Conservation (phyloP, 2,113 vertebrate genomes). For the Ammodramus savannarum region DNA sequence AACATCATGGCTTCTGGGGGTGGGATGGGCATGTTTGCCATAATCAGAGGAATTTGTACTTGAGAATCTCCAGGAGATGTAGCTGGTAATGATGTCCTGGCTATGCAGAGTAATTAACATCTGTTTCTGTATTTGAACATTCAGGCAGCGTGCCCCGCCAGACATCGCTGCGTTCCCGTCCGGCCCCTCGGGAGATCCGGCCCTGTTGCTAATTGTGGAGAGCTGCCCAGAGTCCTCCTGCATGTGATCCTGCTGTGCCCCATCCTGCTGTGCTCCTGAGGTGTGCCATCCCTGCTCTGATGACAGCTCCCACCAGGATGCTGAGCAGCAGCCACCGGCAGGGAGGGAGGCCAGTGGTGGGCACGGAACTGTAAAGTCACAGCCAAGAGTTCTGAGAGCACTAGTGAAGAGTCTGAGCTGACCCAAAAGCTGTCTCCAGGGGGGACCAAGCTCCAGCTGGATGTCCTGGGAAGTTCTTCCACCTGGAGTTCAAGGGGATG, state of each 20-base stretch:
- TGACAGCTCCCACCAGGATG: not conserved
- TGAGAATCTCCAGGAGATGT: not conserved
- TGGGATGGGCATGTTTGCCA: not conserved
- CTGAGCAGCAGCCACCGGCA: fast-evolving
- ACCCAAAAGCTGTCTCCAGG: not conserved
- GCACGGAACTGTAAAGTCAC: not conserved
- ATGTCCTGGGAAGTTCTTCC: not conserved
- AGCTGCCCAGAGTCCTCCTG: not conserved
- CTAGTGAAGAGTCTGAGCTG: not conserved
- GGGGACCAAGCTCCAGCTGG: not conserved
- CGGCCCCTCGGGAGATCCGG: not conserved
- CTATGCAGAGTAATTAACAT: not conserved
- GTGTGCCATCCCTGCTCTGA: not conserved
- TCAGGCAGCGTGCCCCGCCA: not conserved
- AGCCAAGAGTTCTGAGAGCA: not conserved
- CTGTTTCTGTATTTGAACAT: conserved; percentile 36
- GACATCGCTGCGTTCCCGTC: not conserved
- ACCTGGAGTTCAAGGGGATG: not conserved
- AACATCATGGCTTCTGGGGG: not conserved
- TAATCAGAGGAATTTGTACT: not conserved
- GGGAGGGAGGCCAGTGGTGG: not conserved
- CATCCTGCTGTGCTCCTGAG: not conserved
- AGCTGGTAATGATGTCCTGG: not conserved
- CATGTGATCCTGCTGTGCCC: not conserved
- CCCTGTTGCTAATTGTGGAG: not conserved